Evolutionary conservation across 2,113 vertebrate genomes (phyloP).

Genomic region (cattle (Bos taurus)): ARS-UCD2.0 NC_037346.1:60588001-60588500

Average conservation of each 20-base stretch:
- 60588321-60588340: background rate
- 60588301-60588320: background rate
- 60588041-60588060: background rate
- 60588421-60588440: background rate
- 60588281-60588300: background rate
- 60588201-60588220: background rate
- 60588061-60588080: background rate
- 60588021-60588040: background rate
- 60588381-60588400: background rate
- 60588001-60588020: background rate
- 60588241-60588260: background rate
- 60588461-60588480: accelerated
- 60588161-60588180: background rate
- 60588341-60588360: background rate
- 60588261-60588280: background rate
- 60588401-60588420: background rate
- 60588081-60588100: background rate
- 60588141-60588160: background rate
- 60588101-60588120: background rate
- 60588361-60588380: background rate
- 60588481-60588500: accelerated
- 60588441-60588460: background rate
- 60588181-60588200: background rate
- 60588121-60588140: background rate
- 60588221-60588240: background rate